Conservation (phyloP, 2,797 vertebrate species). For the Bradypodion pumilum region DNA sequence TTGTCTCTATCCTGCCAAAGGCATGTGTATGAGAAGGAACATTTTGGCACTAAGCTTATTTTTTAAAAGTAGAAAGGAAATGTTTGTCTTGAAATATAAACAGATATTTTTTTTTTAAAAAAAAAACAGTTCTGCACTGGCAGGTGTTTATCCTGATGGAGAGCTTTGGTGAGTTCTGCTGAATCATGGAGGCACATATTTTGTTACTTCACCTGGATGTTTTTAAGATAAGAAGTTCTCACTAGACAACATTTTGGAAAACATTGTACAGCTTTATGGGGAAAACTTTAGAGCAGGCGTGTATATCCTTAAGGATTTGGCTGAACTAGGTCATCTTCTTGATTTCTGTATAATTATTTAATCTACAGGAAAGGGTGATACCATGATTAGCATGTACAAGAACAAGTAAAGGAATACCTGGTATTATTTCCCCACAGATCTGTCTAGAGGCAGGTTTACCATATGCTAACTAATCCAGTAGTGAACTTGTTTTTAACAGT, state of each 20-base stretch:
- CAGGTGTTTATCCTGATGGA: conserved; percentile 1
- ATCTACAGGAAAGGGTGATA: neutral
- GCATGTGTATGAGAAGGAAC: neutral
- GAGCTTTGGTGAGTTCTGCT: conserved; percentile 7
- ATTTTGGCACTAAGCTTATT: neutral
- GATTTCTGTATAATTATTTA: neutral
- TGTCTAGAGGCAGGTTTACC: neutral
- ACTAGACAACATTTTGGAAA: neutral
- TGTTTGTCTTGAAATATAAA: neutral
- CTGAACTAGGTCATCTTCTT: conserved; percentile 12
- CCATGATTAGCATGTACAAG: neutral
- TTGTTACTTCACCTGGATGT: conserved; percentile 3
- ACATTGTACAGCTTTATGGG: neutral
- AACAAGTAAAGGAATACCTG: neutral
- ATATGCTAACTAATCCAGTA: neutral
- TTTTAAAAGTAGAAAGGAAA: neutral
- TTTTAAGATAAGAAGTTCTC: neutral
- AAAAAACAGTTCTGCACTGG: conserved; percentile 25
- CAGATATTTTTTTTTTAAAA: neutral
- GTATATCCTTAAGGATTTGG: conserved; percentile 2
- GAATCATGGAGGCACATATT: conserved; percentile 27
- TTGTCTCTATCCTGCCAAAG: neutral
- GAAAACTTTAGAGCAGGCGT: conserved; percentile 2
- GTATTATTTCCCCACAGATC: neutral
- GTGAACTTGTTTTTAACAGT: neutral